Evolutionary conservation across 2,113 vertebrate species (phyloP).

Genomic region (Pseudonaja textilis): DNA sequence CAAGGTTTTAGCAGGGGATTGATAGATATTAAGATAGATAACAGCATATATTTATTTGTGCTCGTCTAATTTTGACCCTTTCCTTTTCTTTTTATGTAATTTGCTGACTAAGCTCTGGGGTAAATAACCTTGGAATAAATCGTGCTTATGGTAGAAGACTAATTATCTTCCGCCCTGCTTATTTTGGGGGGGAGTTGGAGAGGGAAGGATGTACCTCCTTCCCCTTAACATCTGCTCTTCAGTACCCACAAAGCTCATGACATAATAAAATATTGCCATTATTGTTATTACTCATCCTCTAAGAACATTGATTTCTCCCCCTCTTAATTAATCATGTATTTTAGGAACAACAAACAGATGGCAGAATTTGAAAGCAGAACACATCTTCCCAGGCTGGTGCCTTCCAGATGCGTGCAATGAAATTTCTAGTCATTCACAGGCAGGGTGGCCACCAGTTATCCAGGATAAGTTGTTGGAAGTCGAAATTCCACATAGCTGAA

Average conservation of each 20-base stretch:
- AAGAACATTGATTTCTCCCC: neutral
- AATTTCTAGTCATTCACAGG: neutral
- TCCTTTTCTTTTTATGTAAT: neutral
- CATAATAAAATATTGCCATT: constrained; percentile 8
- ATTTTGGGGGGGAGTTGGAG: neutral
- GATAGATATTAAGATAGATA: neutral
- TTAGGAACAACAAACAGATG: constrained; percentile 13
- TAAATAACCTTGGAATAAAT: neutral
- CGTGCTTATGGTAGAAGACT: neutral
- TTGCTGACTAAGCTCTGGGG: neutral
- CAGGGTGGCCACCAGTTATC: neutral
- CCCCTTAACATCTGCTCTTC: neutral
- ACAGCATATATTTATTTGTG: neutral
- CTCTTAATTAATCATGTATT: constrained; percentile 4
- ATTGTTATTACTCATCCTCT: neutral
- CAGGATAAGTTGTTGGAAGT: neutral
- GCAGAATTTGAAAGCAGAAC: neutral
- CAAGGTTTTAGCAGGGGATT: neutral
- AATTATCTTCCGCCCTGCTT: neutral
- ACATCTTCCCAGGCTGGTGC: neutral
- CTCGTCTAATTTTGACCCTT: neutral
- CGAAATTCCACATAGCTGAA: neutral
- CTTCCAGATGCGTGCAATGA: neutral
- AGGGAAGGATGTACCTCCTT: neutral
- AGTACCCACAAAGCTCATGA: neutral